Base-by-base conservation (phyloP, 2,797 vertebrate genomes). In the Sarcoramphus papa region DNA sequence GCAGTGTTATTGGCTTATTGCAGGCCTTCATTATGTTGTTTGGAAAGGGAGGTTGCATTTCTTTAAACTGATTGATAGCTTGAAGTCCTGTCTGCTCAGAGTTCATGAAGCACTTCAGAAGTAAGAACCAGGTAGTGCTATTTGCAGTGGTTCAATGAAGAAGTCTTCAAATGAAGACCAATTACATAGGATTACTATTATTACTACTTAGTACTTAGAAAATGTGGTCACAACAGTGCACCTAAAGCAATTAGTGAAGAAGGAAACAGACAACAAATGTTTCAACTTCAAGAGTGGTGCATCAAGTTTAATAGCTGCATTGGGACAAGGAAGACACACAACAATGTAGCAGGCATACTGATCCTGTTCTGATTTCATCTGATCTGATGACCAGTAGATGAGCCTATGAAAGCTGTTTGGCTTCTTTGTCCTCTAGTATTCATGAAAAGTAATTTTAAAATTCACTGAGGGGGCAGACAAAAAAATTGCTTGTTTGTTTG, bases 291-390 rank as follows among this genome's bases (percentile, higher is more conserved):
- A 12, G 13, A 69, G 20, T 25, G 11, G 3, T 43, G 4, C 21
- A 30, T 74, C 31, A 51, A 31, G 12, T 75, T 50, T 68, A 68
- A 59, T 7, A 30, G 16, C 31, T 79, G 4, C 41, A 47, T 65
- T 84, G 74, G 47, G n/a, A 80, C 21, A 31, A 25, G 23, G 35
- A 35, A 53, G 17, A 23, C 13, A 14, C 11, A 25, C 17, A 50
- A 23, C 0, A 2, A 15, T 28, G 11, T 35, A 47, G 27, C 2
- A 2, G 30, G 24, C 15, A 19, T 45, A 18, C 7, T 60, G 53
- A 24, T 50, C 11, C 23, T 73, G 9, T 47, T n/a, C 11, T 28
- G 37, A 74, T 69, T 56, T 91, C 75, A 14, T n/a, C 24, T 30
- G 33, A 69, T 47, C n/a, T 57, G 11, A 20, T 27, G 23, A 43